phyloP scores from a whole-genome alignment of 2,888 invertebrate species.

The Gryllus longicercus region DNA sequence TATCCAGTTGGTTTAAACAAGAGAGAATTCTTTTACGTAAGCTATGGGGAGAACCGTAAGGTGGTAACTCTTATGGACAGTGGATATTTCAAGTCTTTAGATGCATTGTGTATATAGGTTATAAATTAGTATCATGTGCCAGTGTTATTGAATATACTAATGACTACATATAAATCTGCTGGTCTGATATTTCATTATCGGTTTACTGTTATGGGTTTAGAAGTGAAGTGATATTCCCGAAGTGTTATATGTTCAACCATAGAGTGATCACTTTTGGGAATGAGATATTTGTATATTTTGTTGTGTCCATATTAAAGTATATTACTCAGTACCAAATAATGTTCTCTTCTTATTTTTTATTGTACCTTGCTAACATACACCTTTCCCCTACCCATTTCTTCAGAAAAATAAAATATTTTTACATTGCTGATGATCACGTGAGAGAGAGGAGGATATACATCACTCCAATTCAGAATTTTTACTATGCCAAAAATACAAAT shows the following conservation, averaged over 20 bases:
- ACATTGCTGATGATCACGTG: too few relatives aligned
- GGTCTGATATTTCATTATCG: constrained; percentile 17
- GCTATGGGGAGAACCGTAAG: neutral
- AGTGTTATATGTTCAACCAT: neutral
- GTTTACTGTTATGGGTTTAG: constrained; percentile 17
- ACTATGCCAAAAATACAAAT: too few relatives aligned
- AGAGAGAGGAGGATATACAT: too few relatives aligned
- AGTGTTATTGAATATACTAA: constrained; percentile 17
- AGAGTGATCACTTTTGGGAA: neutral
- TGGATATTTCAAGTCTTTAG: neutral
- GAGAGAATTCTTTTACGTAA: neutral
- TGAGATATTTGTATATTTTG: constrained; percentile 17
- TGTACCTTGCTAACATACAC: neutral
- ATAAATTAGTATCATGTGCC: neutral
- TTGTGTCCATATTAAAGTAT: constrained; percentile 17
- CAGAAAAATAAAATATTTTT: too few relatives aligned
- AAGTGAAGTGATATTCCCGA: constrained; percentile 8
- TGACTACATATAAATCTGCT: constrained; percentile 17
- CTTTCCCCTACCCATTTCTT: too few relatives aligned
- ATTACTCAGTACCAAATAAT: neutral
- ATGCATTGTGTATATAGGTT: neutral
- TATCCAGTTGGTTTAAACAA: too few relatives aligned
- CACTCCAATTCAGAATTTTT: too few relatives aligned
- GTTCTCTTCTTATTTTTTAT: neutral
- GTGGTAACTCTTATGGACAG: neutral